These are phyloP conservation scores for Paedocypris sp. DNA, from an alignment of 2,113 vertebrate genomes.

Conservation along the genomic window DNA sequence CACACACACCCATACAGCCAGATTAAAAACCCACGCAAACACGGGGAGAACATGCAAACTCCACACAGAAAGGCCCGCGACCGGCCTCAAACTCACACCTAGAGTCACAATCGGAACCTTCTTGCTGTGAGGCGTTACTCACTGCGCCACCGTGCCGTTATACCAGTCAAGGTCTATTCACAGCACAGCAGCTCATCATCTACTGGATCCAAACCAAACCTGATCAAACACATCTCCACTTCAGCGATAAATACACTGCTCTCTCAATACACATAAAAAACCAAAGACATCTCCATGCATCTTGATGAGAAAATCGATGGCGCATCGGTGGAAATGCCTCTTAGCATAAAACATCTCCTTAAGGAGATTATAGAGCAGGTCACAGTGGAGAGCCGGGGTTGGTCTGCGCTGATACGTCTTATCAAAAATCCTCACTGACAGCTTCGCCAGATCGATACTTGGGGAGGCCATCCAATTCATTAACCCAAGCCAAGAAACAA, in stretches of 20 bases:
- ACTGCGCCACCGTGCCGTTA: no score
- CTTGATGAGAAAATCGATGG: slow-evolving; percentile 58
- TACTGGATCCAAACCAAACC: no score
- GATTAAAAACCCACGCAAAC: no score
- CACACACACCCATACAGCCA: no score
- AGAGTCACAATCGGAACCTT: no score
- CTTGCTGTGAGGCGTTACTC: no score
- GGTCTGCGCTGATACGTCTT: slow-evolving; percentile 38
- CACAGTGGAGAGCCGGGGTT: slow-evolving; percentile 23
- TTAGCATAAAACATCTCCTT: slow-evolving; percentile 53
- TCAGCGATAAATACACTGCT: neutral
- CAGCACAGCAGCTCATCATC: no score
- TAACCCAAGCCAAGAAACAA: slow-evolving; percentile 34
- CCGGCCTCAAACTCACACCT: no score
- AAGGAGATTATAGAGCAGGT: slow-evolving; percentile 53
- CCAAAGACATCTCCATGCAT: neutral
- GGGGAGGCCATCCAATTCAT: slow-evolving; percentile 43
- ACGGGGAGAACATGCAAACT: no score
- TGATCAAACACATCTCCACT: neutral
- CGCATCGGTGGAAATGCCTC: slow-evolving; percentile 46
- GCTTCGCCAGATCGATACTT: slow-evolving; percentile 43
- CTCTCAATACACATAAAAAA: slow-evolving; percentile 30
- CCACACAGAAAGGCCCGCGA: no score
- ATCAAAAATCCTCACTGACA: slow-evolving; percentile 42
- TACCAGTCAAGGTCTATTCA: no score